A percentile compares a stretch with the other conserved stretches of the same genome.
phyloP scores from a whole-genome alignment of 2,113 vertebrate genomes.

The Plecotus auritus region DNA sequence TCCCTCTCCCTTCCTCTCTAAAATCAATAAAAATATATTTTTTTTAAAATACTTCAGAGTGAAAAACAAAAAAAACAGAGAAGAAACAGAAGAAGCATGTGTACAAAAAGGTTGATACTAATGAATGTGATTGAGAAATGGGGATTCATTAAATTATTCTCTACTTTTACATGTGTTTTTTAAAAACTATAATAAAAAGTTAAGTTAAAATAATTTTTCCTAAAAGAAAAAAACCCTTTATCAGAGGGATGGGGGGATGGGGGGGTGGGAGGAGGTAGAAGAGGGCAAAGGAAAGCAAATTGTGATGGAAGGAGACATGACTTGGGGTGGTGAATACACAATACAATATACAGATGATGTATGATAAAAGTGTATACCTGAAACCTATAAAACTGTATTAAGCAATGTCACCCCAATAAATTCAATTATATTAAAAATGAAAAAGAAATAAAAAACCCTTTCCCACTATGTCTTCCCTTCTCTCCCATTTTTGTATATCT shows the following conservation, averaged over 20 bases:
- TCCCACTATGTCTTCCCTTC: not conserved
- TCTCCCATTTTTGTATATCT: not conserved
- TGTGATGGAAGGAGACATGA: not conserved
- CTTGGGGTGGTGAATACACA: not conserved
- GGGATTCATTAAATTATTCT: not conserved
- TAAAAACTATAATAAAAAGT: not conserved
- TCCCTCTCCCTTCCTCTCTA: no score
- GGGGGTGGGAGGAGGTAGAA: not conserved
- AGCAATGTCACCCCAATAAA: not conserved
- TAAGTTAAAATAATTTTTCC: not conserved
- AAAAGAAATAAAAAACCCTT: not conserved
- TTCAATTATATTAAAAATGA: not conserved
- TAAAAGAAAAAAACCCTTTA: not conserved
- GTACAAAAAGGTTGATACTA: not conserved
- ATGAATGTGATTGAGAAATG: not conserved
- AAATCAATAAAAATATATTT: no score
- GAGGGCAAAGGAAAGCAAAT: not conserved
- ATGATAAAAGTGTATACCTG: not conserved
- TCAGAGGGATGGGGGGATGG: not conserved
- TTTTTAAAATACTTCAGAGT: not conserved
- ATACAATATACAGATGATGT: not conserved
- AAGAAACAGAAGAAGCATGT: not conserved
- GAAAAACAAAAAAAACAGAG: not conserved
- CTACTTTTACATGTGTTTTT: not conserved
- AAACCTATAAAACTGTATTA: not conserved